Evolutionary conservation across 2,888 invertebrate species (phyloP).

Genomic region (Protophormia terraenovae): DNA sequence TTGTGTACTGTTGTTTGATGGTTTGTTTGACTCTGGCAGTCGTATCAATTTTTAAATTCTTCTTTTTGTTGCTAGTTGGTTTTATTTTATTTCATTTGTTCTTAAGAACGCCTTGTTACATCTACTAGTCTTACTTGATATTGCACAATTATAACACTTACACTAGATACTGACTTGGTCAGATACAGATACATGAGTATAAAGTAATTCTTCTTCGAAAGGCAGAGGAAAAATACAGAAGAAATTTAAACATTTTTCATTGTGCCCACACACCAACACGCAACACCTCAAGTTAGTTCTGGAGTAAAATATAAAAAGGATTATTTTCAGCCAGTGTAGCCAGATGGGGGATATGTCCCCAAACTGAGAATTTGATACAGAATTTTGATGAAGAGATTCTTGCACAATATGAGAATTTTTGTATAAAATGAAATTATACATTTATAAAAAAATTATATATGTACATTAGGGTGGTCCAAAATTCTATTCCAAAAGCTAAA

Average conservation of each 20-base stretch:
- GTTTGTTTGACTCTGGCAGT: slow-evolving; percentile 21
- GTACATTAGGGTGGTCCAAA: too few species aligned
- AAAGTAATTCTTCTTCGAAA: background rate
- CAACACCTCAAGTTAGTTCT: background rate
- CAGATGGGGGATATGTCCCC: too few species aligned
- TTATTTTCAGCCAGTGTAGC: too few species aligned
- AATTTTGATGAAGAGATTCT: too few species aligned
- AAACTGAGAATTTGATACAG: too few species aligned
- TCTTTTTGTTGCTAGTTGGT: background rate
- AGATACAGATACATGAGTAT: background rate
- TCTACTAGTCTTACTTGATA: slow-evolving; percentile 60
- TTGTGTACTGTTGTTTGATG: slow-evolving; percentile 3
- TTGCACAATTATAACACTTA: slow-evolving; percentile 54
- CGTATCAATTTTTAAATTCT: slow-evolving; percentile 9
- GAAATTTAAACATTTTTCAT: slow-evolving; percentile 12
- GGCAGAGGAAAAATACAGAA: background rate
- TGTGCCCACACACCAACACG: slow-evolving; percentile 44
- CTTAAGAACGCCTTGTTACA: slow-evolving; percentile 40
- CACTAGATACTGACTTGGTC: too few species aligned
- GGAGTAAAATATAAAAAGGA: too few species aligned
- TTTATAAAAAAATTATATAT: too few species aligned
- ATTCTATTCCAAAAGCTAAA: too few species aligned
- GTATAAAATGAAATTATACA: too few species aligned
- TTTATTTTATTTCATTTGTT: slow-evolving; percentile 4
- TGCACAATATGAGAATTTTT: too few species aligned